Conservation (phyloP, 2,888 invertebrate genomes). For the Ariolimax columbianus region DNA sequence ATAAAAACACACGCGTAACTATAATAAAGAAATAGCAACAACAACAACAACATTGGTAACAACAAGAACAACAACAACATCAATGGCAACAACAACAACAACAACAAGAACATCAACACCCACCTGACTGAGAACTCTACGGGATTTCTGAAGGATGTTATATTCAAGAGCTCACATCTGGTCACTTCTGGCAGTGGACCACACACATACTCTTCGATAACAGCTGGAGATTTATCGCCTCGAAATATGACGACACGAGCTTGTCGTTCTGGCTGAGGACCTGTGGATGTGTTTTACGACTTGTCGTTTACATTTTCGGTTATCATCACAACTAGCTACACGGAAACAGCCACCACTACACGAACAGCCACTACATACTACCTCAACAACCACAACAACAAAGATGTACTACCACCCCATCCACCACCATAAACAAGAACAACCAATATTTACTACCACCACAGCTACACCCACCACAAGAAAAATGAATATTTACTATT, state of each 20-base stretch:
- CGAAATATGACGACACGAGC: constrained; percentile 67
- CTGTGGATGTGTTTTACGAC: not conserved
- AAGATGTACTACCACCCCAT: too few relatives aligned
- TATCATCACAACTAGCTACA: not conserved
- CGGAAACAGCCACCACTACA: not conserved
- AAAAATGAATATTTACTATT: too few relatives aligned
- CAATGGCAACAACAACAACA: too few relatives aligned
- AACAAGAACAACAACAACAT: too few relatives aligned
- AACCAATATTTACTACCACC: too few relatives aligned
- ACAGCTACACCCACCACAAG: too few relatives aligned
- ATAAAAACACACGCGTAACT: too few relatives aligned
- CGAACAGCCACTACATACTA: not conserved
- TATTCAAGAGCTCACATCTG: constrained; percentile 49
- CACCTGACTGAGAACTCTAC: constrained; percentile 61
- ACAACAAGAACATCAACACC: too few relatives aligned
- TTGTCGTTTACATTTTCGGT: not conserved
- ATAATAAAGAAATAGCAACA: too few relatives aligned
- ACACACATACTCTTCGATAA: constrained; percentile 61
- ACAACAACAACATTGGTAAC: too few relatives aligned
- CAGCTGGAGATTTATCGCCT: constrained; percentile 61
- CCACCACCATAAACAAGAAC: too few relatives aligned
- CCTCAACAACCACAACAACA: not conserved
- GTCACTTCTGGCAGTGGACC: constrained; percentile 64
- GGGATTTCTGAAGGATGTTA: constrained; percentile 45
- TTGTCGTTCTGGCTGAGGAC: constrained; percentile 58